These are phyloP conservation scores for Gnathonemus echidnorhynchus DNA, from an alignment of 2,113 vertebrate species.

Conservation along the genomic window DNA sequence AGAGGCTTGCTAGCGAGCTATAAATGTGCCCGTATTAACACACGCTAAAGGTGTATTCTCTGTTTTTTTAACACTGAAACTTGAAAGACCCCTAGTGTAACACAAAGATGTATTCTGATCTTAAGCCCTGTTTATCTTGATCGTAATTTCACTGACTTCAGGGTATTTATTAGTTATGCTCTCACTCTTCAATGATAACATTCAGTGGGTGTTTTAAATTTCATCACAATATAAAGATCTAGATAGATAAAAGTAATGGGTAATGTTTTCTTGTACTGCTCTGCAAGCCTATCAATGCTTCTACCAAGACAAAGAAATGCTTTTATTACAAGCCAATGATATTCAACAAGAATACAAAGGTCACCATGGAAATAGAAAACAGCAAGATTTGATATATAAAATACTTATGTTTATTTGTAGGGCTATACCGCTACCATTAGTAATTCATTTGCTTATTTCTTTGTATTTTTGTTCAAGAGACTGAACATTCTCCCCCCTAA, in stretches of 20 bases:
- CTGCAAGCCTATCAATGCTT: neutral
- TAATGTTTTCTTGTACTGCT: neutral
- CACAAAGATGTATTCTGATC: neutral
- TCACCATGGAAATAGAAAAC: neutral
- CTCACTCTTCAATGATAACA: neutral
- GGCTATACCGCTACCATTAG: neutral
- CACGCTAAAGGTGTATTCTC: neutral
- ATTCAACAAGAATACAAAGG: neutral
- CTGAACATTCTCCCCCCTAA: neutral
- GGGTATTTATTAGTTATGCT: neutral
- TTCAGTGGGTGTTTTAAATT: neutral
- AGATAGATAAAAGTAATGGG: neutral
- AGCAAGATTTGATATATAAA: neutral
- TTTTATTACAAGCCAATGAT: neutral
- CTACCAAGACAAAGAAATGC: neutral
- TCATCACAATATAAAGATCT: neutral
- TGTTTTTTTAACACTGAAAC: neutral
- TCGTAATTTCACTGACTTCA: neutral
- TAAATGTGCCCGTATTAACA: neutral
- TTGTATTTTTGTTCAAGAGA: neutral
- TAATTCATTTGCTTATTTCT: neutral
- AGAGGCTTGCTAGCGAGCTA: neutral
- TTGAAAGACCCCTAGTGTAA: neutral
- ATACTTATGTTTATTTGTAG: neutral
- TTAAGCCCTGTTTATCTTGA: neutral